Evolutionary conservation across 2,797 vertebrate species (phyloP).

Genomic region (Loriculus beryllinus): DNA sequence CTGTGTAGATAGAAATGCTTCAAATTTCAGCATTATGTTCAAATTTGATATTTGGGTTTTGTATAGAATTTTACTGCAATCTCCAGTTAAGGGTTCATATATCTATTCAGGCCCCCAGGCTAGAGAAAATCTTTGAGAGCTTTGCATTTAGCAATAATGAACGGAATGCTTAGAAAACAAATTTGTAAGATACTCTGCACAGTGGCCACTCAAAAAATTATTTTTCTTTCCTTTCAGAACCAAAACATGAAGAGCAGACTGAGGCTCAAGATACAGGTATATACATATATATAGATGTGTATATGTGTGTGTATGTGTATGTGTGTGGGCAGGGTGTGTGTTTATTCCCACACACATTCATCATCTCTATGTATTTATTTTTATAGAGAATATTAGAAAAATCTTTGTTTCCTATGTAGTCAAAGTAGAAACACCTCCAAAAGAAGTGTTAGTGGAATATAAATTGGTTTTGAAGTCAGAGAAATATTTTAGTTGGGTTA

Average conservation of each 20-base stretch:
- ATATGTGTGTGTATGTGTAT: background rate
- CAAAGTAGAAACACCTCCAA: background rate
- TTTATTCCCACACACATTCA: background rate
- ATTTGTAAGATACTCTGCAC: background rate
- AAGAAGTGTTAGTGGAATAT: background rate
- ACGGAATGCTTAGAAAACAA: background rate
- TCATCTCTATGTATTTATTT: background rate
- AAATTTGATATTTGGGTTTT: background rate
- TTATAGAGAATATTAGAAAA: background rate
- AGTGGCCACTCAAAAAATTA: background rate
- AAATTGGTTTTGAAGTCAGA: background rate
- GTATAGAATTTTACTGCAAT: background rate
- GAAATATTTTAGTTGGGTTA: background rate
- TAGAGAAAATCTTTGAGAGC: background rate
- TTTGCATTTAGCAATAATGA: background rate
- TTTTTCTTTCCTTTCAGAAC: constrained; percentile 34
- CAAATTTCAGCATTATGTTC: background rate
- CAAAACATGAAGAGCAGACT: background rate
- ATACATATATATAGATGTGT: background rate
- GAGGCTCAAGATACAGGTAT: constrained; percentile 30
- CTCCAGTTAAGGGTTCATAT: background rate
- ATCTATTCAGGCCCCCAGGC: background rate
- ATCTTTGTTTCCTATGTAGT: background rate
- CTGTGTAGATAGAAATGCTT: background rate
- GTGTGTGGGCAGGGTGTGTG: background rate